Percentiles rank a stretch among this genome's conserved stretches.
phyloP scores from a whole-genome alignment of 2,113 vertebrate genomes.

The Jaculus jaculus region DNA sequence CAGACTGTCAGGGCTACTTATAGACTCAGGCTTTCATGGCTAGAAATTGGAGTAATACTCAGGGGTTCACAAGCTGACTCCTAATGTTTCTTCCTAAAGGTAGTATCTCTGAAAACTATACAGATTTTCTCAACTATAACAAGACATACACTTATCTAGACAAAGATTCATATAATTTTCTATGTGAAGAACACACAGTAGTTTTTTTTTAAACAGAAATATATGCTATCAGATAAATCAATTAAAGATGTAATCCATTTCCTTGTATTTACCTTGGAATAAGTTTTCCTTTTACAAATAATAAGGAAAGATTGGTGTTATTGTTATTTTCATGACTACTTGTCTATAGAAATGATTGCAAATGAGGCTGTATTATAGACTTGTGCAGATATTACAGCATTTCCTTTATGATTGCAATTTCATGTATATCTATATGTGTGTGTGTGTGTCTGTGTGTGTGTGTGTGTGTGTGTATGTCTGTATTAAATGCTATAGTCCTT shows the following conservation, averaged over 20 bases:
- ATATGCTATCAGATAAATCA: neutral
- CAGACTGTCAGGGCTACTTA: accelerated
- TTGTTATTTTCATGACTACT: neutral
- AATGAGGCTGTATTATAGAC: neutral
- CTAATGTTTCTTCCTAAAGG: neutral
- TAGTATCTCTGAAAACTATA: neutral
- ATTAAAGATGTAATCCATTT: neutral
- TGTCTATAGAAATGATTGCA: neutral
- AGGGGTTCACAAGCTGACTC: neutral
- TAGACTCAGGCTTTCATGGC: neutral
- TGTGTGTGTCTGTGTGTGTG: no score
- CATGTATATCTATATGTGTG: no score
- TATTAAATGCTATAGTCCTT: neutral
- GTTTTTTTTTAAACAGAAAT: neutral
- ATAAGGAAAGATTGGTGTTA: neutral
- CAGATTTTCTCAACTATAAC: neutral
- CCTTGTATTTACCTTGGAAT: neutral
- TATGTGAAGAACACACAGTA: neutral
- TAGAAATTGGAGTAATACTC: neutral
- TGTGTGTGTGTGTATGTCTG: no score
- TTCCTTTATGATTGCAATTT: neutral
- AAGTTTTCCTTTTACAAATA: neutral
- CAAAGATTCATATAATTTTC: neutral
- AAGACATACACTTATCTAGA: neutral
- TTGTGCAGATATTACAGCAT: neutral